Base-by-base conservation (phyloP, 2,113 vertebrate genomes). In the Tautogolabrus adspersus region DNA sequence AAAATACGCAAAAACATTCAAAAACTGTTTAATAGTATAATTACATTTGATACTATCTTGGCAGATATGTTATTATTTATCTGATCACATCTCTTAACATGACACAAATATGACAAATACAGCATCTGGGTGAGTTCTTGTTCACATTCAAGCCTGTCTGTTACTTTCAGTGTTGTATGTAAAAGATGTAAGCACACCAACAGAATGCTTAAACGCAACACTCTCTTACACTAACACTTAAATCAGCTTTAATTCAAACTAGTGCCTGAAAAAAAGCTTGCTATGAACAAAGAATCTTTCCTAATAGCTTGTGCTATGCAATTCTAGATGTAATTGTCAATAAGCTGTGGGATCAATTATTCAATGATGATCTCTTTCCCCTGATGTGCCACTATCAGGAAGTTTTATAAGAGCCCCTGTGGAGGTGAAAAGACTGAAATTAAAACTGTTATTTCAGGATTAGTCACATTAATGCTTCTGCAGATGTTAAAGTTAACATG, bases 391-490 rank as follows among this genome's bases (percentile, higher is more conserved):
- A 21, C 34, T 37, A 49, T 64, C 55, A 52, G 30, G 15, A 56
- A 58, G 22, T 63, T 54, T 63, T 79, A 66, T 62, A 40, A 23
- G 34, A 49, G 37, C 21, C 55, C 2, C 15, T 9, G 10, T 49
- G 57, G 2, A 42, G 6, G 13, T 22, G 58, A 47, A 49, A 15
- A 18, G 52, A 22, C 10, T 23, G 1, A 0, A 56, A 58, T 66
- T 22, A 44, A 72, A 65, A 16, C 54, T 40, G 30, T 52, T 21
- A 47, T 52, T 57, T 37, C 54, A 47, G n/a, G 40, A 54, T 16
- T n/a, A 49, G 22, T 64, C 1, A 55, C 16, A 60, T 44, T 8
- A n/a, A 78, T 62, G 64, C 22, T 68, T 54, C 58, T 82, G 60
- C 22, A 42, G 38, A 59, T 60, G 57, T 66, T 66, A 21, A 70